Evolutionary conservation across 2,888 invertebrate genomes (phyloP).

Genomic region (Pristionchus fissidentatus): DNA sequence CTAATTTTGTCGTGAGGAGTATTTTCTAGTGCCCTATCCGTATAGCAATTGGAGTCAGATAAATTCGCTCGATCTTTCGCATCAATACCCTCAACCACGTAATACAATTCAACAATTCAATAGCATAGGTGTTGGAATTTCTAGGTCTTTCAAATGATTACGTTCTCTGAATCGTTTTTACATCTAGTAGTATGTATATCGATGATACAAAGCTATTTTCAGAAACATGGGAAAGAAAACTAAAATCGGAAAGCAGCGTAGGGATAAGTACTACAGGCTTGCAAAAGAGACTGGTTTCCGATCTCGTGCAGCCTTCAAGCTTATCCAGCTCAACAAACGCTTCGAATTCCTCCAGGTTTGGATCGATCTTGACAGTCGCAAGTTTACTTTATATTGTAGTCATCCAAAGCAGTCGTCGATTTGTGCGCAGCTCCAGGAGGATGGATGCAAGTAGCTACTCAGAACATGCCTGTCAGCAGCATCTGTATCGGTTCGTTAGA

Average conservation of each 20-base stretch:
- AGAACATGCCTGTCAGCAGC: conserved; percentile 88
- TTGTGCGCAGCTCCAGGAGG: conserved; percentile 92
- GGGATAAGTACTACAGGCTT: conserved; percentile 97
- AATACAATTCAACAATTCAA: no score
- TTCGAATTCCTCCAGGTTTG: conserved; percentile 91
- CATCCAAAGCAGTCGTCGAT: conserved; percentile 93
- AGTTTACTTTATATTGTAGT: not conserved
- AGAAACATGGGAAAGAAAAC: conserved; percentile 89
- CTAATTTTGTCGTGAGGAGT: no score
- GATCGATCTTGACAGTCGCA: not conserved
- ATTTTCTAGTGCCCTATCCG: no score
- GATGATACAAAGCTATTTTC: not conserved
- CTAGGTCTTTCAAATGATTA: no score
- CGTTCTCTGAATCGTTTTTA: no score
- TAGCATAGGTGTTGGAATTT: no score
- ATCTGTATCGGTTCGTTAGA: conserved; percentile 81
- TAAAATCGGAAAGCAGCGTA: conserved; percentile 96
- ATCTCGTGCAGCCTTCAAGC: conserved; percentile 98
- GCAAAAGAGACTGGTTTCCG: conserved; percentile 99
- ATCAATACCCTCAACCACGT: not conserved
- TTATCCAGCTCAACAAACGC: conserved; percentile 96
- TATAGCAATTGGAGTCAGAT: no score
- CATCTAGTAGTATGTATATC: no score
- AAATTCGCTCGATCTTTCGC: not conserved
- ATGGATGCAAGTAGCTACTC: conserved; percentile 90